A percentile compares a stretch with the other conserved stretches of the same genome.
These are phyloP conservation scores for Strix uralensis DNA, from an alignment of 2,113 vertebrate species.

Conservation along the genomic window DNA sequence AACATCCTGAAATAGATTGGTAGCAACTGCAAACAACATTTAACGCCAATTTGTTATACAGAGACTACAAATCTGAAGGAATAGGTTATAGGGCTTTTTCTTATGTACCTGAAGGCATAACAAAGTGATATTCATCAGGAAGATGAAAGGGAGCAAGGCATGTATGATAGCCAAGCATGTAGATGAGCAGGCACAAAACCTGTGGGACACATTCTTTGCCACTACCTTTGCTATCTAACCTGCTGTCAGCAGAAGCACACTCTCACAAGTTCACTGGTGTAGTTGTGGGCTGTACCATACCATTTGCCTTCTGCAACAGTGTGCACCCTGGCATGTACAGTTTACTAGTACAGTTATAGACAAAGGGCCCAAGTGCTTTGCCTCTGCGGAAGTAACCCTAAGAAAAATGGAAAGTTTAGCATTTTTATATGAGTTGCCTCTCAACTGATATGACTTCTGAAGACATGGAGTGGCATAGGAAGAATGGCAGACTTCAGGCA, in stretches of 20 bases:
- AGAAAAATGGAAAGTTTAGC: neutral
- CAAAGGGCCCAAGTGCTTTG: neutral
- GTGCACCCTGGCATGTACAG: neutral
- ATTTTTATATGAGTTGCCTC: neutral
- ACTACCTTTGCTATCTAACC: neutral
- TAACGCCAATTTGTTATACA: neutral
- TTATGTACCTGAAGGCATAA: neutral
- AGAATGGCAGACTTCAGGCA: neutral
- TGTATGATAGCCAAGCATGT: neutral
- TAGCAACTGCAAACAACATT: neutral
- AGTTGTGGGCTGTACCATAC: neutral
- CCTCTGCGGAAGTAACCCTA: neutral
- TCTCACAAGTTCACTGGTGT: neutral
- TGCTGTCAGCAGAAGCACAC: neutral
- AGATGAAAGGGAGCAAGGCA: neutral
- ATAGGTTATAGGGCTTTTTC: neutral
- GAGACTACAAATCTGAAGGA: neutral
- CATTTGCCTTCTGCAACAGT: neutral
- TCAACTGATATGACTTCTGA: neutral
- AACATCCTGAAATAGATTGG: neutral
- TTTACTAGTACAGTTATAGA: neutral
- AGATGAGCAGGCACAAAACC: neutral
- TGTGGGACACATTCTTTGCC: neutral
- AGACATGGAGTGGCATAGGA: neutral
- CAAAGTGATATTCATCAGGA: neutral